Evolutionary conservation across 2,113 vertebrate species (phyloP).

Genomic region (Hiodon alosoides): DNA sequence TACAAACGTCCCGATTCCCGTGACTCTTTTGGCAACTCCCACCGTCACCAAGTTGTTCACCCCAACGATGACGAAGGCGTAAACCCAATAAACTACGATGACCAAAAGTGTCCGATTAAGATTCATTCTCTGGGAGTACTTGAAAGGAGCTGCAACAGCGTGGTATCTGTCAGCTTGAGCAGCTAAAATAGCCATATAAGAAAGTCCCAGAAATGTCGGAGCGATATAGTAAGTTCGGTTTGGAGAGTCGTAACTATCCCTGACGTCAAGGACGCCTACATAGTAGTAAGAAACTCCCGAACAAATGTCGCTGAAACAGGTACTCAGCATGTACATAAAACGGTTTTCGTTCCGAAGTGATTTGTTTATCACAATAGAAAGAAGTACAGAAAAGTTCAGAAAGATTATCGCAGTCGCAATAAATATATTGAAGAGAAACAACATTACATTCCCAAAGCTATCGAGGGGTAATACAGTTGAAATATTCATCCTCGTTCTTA

Average conservation of each 20-base stretch:
- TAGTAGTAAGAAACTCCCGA: slow-evolving; percentile 65
- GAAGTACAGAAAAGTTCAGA: slow-evolving; percentile 56
- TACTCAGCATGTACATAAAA: slow-evolving; percentile 72
- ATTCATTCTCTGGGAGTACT: slow-evolving; percentile 59
- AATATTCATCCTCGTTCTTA: slow-evolving; percentile 36
- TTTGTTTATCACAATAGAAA: slow-evolving; percentile 51
- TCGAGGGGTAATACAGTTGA: slow-evolving; percentile 51
- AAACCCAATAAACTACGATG: slow-evolving; percentile 57
- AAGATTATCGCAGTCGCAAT: slow-evolving; percentile 53
- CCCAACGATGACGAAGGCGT: slow-evolving; percentile 56
- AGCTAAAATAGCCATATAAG: slow-evolving; percentile 63
- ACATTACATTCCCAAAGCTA: slow-evolving; percentile 56
- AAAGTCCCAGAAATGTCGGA: slow-evolving; percentile 63
- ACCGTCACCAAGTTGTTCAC: slow-evolving; percentile 47
- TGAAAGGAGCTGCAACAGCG: slow-evolving; percentile 53
- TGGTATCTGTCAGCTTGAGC: slow-evolving; percentile 69
- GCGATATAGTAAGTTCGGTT: slow-evolving; percentile 55
- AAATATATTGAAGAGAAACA: slow-evolving; percentile 56
- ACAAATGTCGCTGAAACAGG: slow-evolving; percentile 65
- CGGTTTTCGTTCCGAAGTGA: slow-evolving; percentile 60
- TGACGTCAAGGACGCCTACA: slow-evolving; percentile 55
- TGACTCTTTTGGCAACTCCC: slow-evolving; percentile 43
- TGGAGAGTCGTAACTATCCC: slow-evolving; percentile 48
- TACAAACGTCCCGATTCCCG: slow-evolving; percentile 49
- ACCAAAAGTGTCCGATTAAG: slow-evolving; percentile 50